Evolutionary conservation across 2,113 vertebrate genomes (phyloP), one percentile per base, ranked within the genome.

Genomic region (Corythaeola cristata): DNA sequence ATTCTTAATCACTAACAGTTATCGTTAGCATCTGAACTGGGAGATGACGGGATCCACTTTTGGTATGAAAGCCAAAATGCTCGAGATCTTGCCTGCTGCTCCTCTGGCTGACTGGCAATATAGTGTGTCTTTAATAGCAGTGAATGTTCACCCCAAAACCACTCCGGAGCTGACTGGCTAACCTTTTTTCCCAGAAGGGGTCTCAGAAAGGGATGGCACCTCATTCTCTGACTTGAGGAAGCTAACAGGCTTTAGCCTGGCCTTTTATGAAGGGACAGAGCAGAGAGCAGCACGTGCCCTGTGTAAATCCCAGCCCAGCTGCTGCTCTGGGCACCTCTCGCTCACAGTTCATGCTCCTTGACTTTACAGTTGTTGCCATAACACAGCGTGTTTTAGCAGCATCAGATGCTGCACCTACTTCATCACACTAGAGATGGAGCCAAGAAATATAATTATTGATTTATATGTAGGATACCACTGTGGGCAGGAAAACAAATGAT

Each of bases 311-410:
- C 88, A 56, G 39, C 22, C 52, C 7, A 2, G 81, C 33, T 76
- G 10, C 47, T 3, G 1, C 62, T 55, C 56, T 37, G 49, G n/a
- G 16, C 27, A 33, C n/a, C 30, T 39, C 41, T 44, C 0, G 0
- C 24, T 62, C 52, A 33, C 73, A 44, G 11, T 16, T 47, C 13
- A 7, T 11, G 27, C 66, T 76, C 55, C 50, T 88, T 39, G 41
- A 45, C 41, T 66, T n/a, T 3, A 11, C 26, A 66, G 41, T 13
- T 79, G 50, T 59, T 93, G 75, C 75, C 3, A 2, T 76, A 79
- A 76, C 35, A 62, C 60, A 82, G 52, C 2, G 0, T 39, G 24
- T 89, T 87, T 92, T 52, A 84, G 58, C 71, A 82, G 63, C 75
- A 47, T 81, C 60, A 64, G 24, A 50, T 56, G 58, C 21, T 76